phyloP scores from a whole-genome alignment of 2,888 invertebrate genomes.

The Ophioninae sp. region DNA sequence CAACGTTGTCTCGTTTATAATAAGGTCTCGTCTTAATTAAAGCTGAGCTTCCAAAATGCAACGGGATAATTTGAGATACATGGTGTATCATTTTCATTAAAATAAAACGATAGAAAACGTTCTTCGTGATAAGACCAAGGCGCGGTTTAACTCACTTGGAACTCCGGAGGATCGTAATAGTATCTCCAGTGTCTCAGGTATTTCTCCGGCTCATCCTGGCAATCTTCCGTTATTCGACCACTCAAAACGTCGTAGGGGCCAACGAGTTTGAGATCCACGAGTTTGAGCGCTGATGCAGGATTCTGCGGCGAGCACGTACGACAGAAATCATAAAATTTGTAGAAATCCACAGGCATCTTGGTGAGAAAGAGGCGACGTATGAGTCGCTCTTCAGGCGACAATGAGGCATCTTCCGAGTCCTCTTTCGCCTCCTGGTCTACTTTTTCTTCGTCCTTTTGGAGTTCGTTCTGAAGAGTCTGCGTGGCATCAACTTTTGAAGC shows the following conservation, averaged over 20 bases:
- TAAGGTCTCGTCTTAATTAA: no score
- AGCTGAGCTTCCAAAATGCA: no score
- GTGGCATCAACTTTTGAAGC: not conserved
- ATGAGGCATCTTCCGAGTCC: constrained; percentile 53
- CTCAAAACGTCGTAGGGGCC: constrained; percentile 94
- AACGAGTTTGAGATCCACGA: constrained; percentile 88
- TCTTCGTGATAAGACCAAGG: not conserved
- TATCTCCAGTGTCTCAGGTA: constrained; percentile 94
- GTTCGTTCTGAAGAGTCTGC: not conserved
- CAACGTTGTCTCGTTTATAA: not conserved
- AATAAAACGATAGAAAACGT: no score
- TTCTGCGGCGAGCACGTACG: constrained; percentile 82
- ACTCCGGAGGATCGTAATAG: constrained; percentile 97
- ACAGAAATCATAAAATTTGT: constrained; percentile 91
- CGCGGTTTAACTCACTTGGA: constrained; percentile 84
- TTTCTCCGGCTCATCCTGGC: constrained; percentile 83
- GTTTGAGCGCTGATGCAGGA: constrained; percentile 85
- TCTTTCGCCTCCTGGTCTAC: constrained; percentile 19
- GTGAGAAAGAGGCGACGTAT: constrained; percentile 90
- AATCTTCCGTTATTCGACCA: constrained; percentile 83
- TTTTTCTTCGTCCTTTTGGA: constrained; percentile 32
- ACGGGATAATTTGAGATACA: no score
- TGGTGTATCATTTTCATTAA: no score
- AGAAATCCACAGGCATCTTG: constrained; percentile 96
- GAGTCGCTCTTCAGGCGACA: constrained; percentile 82